Evolutionary conservation across 2,113 vertebrate genomes (phyloP).

Genomic region (Mustelus asterias): DNA sequence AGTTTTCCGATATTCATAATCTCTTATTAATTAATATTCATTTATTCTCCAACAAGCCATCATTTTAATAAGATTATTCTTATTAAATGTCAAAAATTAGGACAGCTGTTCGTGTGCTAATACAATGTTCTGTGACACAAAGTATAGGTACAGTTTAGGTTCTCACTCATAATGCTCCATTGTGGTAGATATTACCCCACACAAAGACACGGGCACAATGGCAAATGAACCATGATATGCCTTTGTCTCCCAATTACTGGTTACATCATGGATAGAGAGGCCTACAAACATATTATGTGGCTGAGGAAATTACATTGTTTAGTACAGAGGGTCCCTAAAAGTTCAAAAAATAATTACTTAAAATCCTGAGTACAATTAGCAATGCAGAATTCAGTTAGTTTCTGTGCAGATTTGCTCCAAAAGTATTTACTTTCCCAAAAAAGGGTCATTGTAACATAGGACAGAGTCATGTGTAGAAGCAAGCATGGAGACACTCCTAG

Average conservation of each 20-base stretch:
- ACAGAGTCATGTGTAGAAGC: too few species aligned
- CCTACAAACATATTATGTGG: neutral
- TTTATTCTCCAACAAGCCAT: neutral
- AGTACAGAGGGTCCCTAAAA: neutral
- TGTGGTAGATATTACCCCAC: neutral
- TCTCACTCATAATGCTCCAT: neutral
- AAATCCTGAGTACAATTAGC: neutral
- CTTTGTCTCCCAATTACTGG: neutral
- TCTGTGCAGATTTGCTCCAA: neutral
- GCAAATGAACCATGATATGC: neutral
- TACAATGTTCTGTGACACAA: neutral
- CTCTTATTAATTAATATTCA: neutral
- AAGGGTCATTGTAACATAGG: too few species aligned
- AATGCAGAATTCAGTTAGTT: neutral
- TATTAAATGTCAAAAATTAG: neutral
- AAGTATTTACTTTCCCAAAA: neutral
- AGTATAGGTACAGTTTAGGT: neutral
- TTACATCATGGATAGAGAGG: neutral
- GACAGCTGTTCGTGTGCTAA: neutral
- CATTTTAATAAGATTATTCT: neutral
- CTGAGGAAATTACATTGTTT: neutral
- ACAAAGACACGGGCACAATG: neutral
- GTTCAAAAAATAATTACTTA: neutral
- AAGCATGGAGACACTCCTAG: too few species aligned
- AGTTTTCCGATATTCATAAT: neutral